A percentile compares a stretch with the other conserved stretches of the same genome.
phyloP scores from a whole-genome alignment of 2,113 vertebrate species.

The Rhinopomastus cyanomelas region DNA sequence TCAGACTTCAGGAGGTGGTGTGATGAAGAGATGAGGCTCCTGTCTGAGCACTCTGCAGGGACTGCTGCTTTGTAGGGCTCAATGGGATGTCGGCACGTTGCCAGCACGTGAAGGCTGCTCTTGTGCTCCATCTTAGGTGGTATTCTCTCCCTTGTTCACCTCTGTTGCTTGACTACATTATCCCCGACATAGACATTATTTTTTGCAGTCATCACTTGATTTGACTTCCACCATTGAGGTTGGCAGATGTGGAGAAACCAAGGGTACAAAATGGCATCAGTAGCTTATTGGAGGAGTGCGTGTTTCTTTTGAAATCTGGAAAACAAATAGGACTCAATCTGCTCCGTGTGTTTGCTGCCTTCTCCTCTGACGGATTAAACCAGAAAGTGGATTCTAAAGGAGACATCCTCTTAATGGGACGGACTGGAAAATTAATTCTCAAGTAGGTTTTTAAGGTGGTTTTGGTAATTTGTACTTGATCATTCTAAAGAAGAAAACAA shows the following conservation, averaged over 20 bases:
- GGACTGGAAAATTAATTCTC: neutral
- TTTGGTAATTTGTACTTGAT: neutral
- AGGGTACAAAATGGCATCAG: neutral
- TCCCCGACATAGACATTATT: neutral
- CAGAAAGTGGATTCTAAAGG: neutral
- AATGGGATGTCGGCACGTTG: too few species aligned
- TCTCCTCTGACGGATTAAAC: neutral
- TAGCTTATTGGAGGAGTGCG: too few species aligned
- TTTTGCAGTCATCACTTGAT: neutral
- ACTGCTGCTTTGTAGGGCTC: neutral
- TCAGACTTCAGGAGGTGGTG: neutral
- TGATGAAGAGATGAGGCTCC: neutral
- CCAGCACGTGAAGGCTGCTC: neutral
- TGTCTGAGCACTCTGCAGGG: neutral
- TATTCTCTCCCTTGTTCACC: neutral
- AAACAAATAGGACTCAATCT: neutral
- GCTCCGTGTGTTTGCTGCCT: neutral
- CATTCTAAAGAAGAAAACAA: neutral
- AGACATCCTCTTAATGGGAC: too few species aligned
- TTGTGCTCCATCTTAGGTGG: neutral
- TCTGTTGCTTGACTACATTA: neutral
- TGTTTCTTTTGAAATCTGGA: neutral
- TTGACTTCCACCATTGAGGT: neutral
- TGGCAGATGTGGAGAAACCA: neutral
- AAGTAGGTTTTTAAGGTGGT: neutral